Evolutionary conservation across 2,113 vertebrate genomes (phyloP).

Genomic region (Anseranas semipalmata): DNA sequence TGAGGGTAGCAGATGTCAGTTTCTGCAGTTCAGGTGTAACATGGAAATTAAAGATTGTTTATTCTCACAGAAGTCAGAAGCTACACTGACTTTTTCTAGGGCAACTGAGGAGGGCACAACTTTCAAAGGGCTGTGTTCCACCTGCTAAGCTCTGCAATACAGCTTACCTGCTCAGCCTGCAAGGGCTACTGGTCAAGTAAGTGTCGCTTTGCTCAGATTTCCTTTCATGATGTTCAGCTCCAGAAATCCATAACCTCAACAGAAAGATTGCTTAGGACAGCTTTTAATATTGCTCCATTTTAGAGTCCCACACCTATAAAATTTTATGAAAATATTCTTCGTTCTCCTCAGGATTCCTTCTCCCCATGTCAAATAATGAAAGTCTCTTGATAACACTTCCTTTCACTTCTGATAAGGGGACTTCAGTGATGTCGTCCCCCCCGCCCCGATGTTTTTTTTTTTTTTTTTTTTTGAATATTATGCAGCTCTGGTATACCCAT

Average conservation of each 20-base stretch:
- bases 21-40: neutral
- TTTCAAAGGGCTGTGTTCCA: neutral
- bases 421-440: neutral
- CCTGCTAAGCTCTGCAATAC: neutral
- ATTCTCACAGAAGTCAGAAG: neutral
- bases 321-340: neutral
- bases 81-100: neutral
- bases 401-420: neutral
- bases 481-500: slow-evolving; percentile 19
- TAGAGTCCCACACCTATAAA: neutral
- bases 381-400: neutral
- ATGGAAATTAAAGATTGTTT: neutral
- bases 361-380: neutral
- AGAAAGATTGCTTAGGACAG: neutral
- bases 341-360: neutral
- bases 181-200: neutral
- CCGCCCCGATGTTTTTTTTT: neutral
- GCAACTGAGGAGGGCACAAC: neutral
- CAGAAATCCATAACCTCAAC: neutral
- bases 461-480: slow-evolving; percentile 43
- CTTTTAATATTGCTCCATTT: neutral
- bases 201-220: neutral
- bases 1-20: neutral
- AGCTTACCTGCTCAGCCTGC: neutral
- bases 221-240: neutral